phyloP scores from a whole-genome alignment of 1,140 invertebrate genomes.

The Apis laboriosa region DNA sequence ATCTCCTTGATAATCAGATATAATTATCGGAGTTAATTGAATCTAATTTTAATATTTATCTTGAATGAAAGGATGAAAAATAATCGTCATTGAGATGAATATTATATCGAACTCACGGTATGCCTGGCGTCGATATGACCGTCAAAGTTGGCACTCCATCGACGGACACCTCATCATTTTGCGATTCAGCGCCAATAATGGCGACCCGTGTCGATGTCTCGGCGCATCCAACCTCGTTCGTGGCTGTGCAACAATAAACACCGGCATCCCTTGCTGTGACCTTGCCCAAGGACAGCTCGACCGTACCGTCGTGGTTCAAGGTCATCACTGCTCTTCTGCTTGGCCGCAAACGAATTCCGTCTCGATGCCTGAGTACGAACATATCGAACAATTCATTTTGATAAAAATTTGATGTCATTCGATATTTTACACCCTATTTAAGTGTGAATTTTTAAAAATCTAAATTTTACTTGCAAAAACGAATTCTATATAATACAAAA shows the following conservation, averaged over 20 bases:
- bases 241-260: constrained; percentile 92
- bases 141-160: constrained; percentile 36
- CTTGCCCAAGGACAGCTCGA: constrained; percentile 87
- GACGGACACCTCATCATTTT: constrained; percentile 11
- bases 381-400: not conserved
- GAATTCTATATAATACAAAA: too few relatives aligned
- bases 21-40: too few relatives aligned
- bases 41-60: not conserved
- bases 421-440: not conserved
- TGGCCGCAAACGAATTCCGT: constrained; percentile 87
- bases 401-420: not conserved
- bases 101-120: constrained; percentile 81
- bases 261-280: constrained; percentile 88
- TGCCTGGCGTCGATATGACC: constrained; percentile 73
- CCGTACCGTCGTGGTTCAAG: constrained; percentile 88
- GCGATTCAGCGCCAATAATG: constrained; percentile 77
- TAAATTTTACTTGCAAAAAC: too few relatives aligned
- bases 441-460: too few relatives aligned
- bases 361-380: constrained; percentile 82
- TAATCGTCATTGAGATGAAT: not conserved
- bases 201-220: constrained; percentile 87
- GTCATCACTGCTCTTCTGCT: constrained; percentile 88
- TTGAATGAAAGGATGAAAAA: not conserved
- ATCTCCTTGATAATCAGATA: too few relatives aligned
- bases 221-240: constrained; percentile 91